Percentiles rank a stretch among this genome's conserved stretches.
Conservation (phyloP, 2,113 vertebrate species). For the Clarias magur region DNA sequence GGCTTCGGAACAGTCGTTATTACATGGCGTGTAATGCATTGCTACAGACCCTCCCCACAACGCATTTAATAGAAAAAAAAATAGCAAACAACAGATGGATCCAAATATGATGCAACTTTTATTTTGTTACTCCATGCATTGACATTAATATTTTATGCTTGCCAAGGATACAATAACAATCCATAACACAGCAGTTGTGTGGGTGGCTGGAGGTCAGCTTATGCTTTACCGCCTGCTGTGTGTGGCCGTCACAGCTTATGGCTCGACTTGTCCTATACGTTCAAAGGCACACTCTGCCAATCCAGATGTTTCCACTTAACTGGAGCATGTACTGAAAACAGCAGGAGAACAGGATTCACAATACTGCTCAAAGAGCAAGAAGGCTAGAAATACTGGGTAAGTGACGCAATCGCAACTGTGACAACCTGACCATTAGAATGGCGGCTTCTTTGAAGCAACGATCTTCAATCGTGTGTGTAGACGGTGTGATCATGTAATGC, state of each 20-base stretch:
- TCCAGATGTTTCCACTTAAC: slow-evolving; percentile 46
- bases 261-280: background rate
- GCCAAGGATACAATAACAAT: slow-evolving; percentile 18
- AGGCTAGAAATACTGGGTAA: background rate
- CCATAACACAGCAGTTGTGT: slow-evolving; percentile 23
- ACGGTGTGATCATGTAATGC: slow-evolving; percentile 35
- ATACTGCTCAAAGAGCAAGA: background rate
- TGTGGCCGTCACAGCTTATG: background rate
- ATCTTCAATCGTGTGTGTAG: slow-evolving; percentile 13
- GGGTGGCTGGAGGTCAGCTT: slow-evolving; percentile 12
- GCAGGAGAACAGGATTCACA: slow-evolving; percentile 11
- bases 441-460: background rate
- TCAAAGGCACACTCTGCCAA: background rate
- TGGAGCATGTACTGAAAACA: slow-evolving; percentile 35
- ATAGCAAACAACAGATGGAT: slow-evolving; percentile 18
- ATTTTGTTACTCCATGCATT: slow-evolving; percentile 11
- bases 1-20: slow-evolving; percentile 26
- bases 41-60: background rate
- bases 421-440: background rate
- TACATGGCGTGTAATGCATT: slow-evolving; percentile 24
- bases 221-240: slow-evolving; percentile 24
- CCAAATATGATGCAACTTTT: slow-evolving; percentile 33
- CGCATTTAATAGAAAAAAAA: background rate
- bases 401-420: background rate
- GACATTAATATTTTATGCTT: slow-evolving; percentile 34